A percentile compares a stretch with the other conserved stretches of the same genome.
Conservation (phyloP, 2,888 invertebrate genomes). For the Acleris literana region DNA sequence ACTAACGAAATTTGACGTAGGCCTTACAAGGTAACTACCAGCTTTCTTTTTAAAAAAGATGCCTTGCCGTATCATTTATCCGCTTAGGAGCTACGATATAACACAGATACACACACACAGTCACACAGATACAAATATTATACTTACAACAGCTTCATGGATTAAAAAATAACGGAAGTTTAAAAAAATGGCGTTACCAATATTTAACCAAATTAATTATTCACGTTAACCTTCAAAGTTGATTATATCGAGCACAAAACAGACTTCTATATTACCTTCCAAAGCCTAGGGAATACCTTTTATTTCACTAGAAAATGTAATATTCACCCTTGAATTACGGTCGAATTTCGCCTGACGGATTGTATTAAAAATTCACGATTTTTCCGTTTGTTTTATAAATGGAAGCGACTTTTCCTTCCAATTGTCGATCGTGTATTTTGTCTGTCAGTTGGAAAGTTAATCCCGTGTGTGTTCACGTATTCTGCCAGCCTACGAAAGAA, state of each 20-base stretch:
- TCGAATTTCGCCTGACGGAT: neutral
- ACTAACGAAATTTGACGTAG: too few species aligned
- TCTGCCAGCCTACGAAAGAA: too few species aligned
- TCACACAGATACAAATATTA: too few species aligned
- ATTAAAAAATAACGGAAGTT: too few species aligned
- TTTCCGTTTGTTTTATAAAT: conserved; percentile 29
- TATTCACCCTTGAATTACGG: neutral
- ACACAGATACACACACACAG: too few species aligned
- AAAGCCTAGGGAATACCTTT: conserved; percentile 5
- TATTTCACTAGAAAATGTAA: conserved; percentile 1
- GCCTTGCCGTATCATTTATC: too few species aligned
- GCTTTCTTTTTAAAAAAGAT: too few species aligned
- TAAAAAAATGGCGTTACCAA: too few species aligned
- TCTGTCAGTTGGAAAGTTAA: conserved; percentile 33
- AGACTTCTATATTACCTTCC: conserved; percentile 19
- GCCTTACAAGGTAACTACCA: too few species aligned
- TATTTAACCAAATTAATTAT: conserved; percentile 2
- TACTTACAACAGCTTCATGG: too few species aligned
- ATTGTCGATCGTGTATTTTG: conserved; percentile 33
- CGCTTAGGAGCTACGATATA: too few species aligned
- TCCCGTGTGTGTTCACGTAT: conserved; percentile 1
- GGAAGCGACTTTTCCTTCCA: conserved; percentile 26
- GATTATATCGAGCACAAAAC: conserved; percentile 14
- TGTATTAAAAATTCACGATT: conserved; percentile 29
- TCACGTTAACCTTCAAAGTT: conserved; percentile 9